Base-by-base conservation (phyloP, 2,888 invertebrate genomes). In the Drosophila barbarae region DNA sequence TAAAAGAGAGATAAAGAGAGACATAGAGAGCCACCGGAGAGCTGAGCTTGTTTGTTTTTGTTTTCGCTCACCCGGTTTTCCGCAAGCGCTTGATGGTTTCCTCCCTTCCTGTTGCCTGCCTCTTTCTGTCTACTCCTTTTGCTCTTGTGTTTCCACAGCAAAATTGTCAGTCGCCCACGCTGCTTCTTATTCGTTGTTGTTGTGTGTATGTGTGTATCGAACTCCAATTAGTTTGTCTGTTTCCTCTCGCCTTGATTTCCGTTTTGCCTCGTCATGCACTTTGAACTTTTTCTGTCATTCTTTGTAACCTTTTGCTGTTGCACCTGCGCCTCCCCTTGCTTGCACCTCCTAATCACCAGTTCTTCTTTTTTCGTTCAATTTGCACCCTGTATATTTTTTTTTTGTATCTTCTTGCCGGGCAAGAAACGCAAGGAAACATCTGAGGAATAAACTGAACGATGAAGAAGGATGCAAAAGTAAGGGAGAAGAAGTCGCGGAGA, bases 51-150 rank as follows among this genome's bases (percentile, higher is more conserved):
- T 61, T 69, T 69, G 68, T 49, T 49, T 50, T 59, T 67, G 53
- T 58, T 50, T 53, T 50, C 46, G 53, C 69, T 69, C 69, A 69
- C 69, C 69, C 69, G 69, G 69, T 69, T 69, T 68, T 57, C 51
- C 52, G 69, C 60, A 55, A 65, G 64, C 63, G 44, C 50, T 36
- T 15, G 28, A 32, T 36, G 10, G 30, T 30, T 39, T 12, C 23
- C 60, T 32, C 26, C 28, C 39, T 42, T n/a, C 10, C 26, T n/a
- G 42, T n/a, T 35, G 32, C 28, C 6, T 36, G 23, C 34, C 26
- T 36, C 49, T 42, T 23, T 18, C 4, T 35, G 42, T n/a, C 41
- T 30, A 34, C 32, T 26, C 26, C 26, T 36, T 58, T 44, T 51
- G 38, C 49, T 57, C 38, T 61, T 15, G 32, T 32, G 32, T 44